phyloP scores from a whole-genome alignment of 2,797 vertebrate species.

The Rhinoraja longicauda region DNA sequence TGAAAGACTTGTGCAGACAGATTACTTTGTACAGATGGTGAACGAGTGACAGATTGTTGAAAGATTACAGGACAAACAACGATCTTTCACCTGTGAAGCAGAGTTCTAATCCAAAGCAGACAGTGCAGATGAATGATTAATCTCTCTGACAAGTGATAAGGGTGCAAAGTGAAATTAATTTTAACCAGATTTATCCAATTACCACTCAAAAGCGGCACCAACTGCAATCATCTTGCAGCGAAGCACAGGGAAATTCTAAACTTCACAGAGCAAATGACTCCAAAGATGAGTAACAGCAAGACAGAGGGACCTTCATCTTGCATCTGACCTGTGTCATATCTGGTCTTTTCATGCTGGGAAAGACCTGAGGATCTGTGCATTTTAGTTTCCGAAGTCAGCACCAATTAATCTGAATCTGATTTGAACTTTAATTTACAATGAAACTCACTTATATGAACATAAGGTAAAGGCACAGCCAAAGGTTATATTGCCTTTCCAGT shows the following conservation, averaged over 20 bases:
- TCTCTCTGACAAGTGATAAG: not conserved
- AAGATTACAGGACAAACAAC: not conserved
- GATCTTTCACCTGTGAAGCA: slow-evolving; percentile 31
- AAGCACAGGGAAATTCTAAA: not conserved
- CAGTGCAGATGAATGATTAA: slow-evolving; percentile 12
- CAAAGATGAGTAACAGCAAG: not conserved
- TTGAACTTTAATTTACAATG: slow-evolving; percentile 8
- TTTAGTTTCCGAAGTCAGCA: not conserved
- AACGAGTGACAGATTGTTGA: slow-evolving; percentile 4
- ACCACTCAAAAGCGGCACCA: not conserved
- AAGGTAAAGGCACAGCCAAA: not conserved
- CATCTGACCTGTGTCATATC: not conserved
- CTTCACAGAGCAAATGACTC: not conserved
- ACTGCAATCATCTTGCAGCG: not conserved
- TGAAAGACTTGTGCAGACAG: slow-evolving; percentile 23
- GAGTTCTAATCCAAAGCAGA: not conserved
- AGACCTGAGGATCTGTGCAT: not conserved
- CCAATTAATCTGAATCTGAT: slow-evolving; percentile 28
- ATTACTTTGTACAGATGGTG: not conserved
- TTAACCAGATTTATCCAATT: not conserved
- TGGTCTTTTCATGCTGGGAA: not conserved
- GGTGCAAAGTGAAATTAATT: slow-evolving; percentile 14
- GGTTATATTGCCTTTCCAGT: too few species aligned
- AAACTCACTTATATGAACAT: not conserved
- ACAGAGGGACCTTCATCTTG: not conserved